Evolutionary conservation across 2,797 vertebrate species (phyloP).

Genomic region (Botia kubotai): DNA sequence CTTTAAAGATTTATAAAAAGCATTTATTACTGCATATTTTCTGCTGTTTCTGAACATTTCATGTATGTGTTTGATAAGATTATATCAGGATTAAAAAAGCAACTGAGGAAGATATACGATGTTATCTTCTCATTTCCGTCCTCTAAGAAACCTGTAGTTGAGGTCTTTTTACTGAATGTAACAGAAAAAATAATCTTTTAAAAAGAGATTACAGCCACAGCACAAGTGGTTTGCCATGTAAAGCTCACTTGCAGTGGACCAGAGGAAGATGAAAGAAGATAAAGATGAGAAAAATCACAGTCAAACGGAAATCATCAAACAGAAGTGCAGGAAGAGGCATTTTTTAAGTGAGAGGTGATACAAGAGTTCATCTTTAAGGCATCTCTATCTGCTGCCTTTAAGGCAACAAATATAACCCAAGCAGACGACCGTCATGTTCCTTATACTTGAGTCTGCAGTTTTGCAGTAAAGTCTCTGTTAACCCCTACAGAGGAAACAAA

Average conservation of each 20-base stretch:
- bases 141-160: constrained; percentile 1
- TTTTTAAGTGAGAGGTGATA: constrained; percentile 73
- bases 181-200: constrained; percentile 9
- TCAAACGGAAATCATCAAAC: constrained; percentile 66
- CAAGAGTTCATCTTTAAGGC: constrained; percentile 73
- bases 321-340: constrained; percentile 73
- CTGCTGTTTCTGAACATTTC: not conserved
- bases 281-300: constrained; percentile 7
- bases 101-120: not conserved
- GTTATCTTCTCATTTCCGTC: constrained; percentile 19
- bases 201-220: constrained; percentile 13
- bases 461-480: constrained; percentile 27
- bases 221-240: constrained; percentile 16
- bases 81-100: constrained; percentile 19
- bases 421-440: constrained; percentile 36
- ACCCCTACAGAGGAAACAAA: constrained; percentile 38
- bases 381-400: constrained; percentile 44
- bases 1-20: not conserved
- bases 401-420: constrained; percentile 36
- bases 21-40: too few species aligned
- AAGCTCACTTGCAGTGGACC: constrained; percentile 18
- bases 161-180: not conserved
- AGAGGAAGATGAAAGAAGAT: constrained; percentile 18
- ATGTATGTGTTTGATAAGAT: not conserved
- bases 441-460: constrained; percentile 16